Evolutionary conservation across 2,797 vertebrate species (phyloP), one percentile per base, ranked within the genome.

Genomic region (Melanotaenia trifasciata): DNA sequence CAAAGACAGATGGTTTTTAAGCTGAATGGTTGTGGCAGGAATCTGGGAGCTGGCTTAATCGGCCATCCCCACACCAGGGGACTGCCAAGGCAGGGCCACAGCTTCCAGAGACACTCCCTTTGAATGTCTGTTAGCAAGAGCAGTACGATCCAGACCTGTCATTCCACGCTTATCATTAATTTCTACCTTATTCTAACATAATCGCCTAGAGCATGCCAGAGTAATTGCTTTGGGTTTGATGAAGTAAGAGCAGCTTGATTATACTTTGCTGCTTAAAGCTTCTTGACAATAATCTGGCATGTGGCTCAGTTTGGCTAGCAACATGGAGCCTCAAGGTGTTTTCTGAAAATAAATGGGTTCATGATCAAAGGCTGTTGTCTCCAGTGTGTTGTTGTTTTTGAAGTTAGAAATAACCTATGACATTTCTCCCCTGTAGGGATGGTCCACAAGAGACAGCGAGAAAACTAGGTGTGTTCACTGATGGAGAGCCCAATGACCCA

Each of bases 391-490:
- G 28, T 67, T 81, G 28, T 36, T 50, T 74, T 57, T 70, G 20
- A 67, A 54, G 50, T 57, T 45, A 7, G 43, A 38, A 38, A 66
- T 84, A 64, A 88, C 50, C 51, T 24, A 8, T 74, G 45, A 58
- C 54, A 18, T 70, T 64, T 73, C 47, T 70, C 38, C 14, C 47
- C 72, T 64, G 67, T 62, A 99, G 98, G 98, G 98, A 99, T 36
- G 98, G 98, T 0, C 95, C 97, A 0, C 96, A 96, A 81, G 96
- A 97, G 86, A 96, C 96, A 0, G 93, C 94, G 33, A 94, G 96
- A 0, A 97, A 98, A 90, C 94, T 99, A 0, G 97, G 97, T 0
- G 93, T 97, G 67, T 99, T 99, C 87, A 97, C 96, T 0, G 96
- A 96, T 1, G 96, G 92, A 63, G 94, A 96, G 7, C 94, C 95